A percentile compares a stretch with the other conserved stretches of the same genome.
These are phyloP conservation scores for Eupithecia dodoneata DNA, from an alignment of 2,888 invertebrate genomes.

Conservation along the genomic window DNA sequence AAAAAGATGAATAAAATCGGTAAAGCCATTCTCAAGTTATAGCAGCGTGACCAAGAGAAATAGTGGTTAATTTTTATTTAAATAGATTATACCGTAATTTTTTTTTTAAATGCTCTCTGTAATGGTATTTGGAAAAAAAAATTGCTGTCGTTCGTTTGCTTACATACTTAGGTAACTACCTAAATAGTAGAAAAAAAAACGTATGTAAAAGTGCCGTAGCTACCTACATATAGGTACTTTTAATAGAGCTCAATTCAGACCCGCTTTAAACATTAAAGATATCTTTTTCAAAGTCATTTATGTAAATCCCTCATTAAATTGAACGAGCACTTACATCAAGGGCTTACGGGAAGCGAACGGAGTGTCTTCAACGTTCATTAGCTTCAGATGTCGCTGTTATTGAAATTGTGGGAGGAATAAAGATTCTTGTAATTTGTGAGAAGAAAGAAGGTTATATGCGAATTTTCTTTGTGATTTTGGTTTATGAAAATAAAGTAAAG, in stretches of 20 bases:
- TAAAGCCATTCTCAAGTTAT: no score
- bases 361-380: constrained; percentile 43
- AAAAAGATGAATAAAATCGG: no score
- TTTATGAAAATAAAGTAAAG: not conserved
- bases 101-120: no score
- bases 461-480: not conserved
- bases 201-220: no score
- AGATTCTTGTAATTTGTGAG: constrained; percentile 4
- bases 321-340: constrained; percentile 21
- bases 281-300: constrained; percentile 28
- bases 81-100: no score
- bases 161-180: no score
- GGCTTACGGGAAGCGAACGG: constrained; percentile 45
- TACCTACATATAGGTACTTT: not conserved
- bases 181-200: no score
- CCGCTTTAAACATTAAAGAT: constrained; percentile 23
- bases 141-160: no score
- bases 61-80: no score
- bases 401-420: constrained; percentile 21
- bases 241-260: not conserved
- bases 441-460: not conserved
- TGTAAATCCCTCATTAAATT: constrained; percentile 41
- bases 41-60: no score
- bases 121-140: no score
- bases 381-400: constrained; percentile 29